Percentiles rank a stretch among this genome's conserved stretches.
These are phyloP conservation scores for Chionodraco myersi DNA, from an alignment of 2,113 vertebrate genomes.

Conservation along the genomic window DNA sequence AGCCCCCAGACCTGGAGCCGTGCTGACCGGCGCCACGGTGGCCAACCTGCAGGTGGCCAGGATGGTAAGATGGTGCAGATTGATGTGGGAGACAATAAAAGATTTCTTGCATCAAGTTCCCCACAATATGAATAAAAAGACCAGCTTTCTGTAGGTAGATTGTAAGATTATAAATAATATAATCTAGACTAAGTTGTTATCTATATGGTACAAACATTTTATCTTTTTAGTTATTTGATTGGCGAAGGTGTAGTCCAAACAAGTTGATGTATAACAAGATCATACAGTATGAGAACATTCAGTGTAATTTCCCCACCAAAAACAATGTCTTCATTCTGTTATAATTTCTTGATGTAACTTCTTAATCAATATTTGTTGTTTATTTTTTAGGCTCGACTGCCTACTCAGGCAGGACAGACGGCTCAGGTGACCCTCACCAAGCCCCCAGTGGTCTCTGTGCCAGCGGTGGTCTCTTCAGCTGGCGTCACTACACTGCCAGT, in stretches of 20 bases:
- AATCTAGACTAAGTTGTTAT: no score
- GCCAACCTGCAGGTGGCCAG: constrained; percentile 92
- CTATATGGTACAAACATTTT: no score
- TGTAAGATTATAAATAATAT: no score
- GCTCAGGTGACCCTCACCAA: constrained; percentile 92
- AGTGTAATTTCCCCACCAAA: no score
- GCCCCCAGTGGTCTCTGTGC: constrained; percentile 90
- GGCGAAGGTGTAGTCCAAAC: no score
- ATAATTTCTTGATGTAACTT: neutral
- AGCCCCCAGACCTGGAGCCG: constrained; percentile 86
- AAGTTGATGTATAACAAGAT: neutral
- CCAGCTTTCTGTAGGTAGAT: no score
- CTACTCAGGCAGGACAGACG: constrained; percentile 85
- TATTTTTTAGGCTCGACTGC: constrained; percentile 83
- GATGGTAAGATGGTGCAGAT: constrained; percentile 85
- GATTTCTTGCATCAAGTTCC: neutral
- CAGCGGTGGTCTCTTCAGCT: constrained; percentile 89
- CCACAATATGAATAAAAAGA: neutral
- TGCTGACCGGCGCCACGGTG: constrained; percentile 89
- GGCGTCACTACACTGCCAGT: constrained; percentile 90
- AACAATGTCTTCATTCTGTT: no score
- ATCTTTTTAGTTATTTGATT: no score
- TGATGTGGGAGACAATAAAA: neutral
- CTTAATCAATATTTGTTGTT: neutral
- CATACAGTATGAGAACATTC: neutral